Percentiles rank a stretch among this genome's conserved stretches.
Conservation (phyloP, 2,113 vertebrate genomes). For the Polypterus senegalus region DNA sequence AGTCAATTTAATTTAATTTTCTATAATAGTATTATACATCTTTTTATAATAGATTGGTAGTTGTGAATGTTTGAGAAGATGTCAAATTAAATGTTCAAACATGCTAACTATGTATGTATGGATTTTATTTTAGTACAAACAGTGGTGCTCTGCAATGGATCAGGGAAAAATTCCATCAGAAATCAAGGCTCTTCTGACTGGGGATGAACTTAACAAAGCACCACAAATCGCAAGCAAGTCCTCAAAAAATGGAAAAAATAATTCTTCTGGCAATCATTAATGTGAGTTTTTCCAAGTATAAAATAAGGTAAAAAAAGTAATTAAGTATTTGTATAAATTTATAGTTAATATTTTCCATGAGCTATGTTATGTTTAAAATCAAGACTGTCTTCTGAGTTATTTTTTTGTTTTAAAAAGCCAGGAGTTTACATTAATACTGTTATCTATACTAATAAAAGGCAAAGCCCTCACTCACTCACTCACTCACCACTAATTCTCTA, state of each 20-base stretch:
- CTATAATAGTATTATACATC: no score
- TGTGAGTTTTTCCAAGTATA: slow-evolving; percentile 34
- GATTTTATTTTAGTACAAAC: slow-evolving; percentile 70
- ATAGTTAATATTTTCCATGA: background rate
- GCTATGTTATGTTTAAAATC: background rate
- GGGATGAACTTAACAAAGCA: slow-evolving; percentile 71
- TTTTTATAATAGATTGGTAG: no score
- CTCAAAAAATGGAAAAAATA: slow-evolving; percentile 55
- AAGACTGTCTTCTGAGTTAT: no score
- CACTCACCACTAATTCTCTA: no score
- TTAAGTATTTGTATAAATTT: slow-evolving; percentile 8
- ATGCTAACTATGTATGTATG: no score
- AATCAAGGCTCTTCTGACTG: slow-evolving; percentile 87
- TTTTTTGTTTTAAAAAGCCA: no score
- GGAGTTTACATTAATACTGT: no score
- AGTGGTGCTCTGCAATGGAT: slow-evolving; percentile 97
- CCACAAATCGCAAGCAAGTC: slow-evolving; percentile 55
- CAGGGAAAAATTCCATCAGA: slow-evolving; percentile 96
- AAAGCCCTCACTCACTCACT: no score
- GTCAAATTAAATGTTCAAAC: no score
- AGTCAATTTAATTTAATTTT: no score
- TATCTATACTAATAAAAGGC: no score
- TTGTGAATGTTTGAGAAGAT: no score
- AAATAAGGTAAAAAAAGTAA: slow-evolving; percentile 6
- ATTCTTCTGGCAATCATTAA: slow-evolving; percentile 44